Evolutionary conservation across 2,113 vertebrate species (phyloP).

Genomic region (Pterocles orientalis): DNA sequence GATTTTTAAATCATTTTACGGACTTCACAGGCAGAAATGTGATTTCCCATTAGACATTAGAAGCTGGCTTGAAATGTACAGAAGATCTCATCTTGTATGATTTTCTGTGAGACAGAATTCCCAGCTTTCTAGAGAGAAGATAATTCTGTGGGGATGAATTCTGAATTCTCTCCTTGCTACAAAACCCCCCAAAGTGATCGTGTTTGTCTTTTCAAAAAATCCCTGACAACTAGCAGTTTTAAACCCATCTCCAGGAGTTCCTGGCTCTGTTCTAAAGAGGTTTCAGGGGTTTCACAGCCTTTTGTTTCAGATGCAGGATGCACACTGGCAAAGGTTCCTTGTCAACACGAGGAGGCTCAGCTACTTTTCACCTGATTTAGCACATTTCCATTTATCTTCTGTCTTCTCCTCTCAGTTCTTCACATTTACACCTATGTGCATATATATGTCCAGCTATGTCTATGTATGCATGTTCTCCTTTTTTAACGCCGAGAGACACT

Average conservation of each 20-base stretch:
- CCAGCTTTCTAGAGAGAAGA: not conserved
- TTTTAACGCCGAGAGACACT: not conserved
- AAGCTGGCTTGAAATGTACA: not conserved
- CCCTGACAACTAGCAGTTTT: not conserved
- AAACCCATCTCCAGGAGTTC: not conserved
- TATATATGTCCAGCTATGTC: fast-evolving
- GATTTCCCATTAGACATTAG: not conserved
- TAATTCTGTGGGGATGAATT: not conserved
- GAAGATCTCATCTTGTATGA: not conserved
- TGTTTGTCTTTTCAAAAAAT: not conserved
- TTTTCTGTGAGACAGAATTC: not conserved
- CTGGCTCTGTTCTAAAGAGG: not conserved
- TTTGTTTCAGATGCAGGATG: not conserved
- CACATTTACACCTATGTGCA: not conserved
- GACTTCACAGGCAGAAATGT: not conserved
- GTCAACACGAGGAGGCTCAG: not conserved
- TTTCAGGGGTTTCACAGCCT: not conserved
- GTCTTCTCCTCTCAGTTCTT: not conserved
- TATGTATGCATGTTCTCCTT: not conserved
- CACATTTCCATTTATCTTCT: not conserved
- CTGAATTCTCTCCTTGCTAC: not conserved
- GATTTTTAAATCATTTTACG: not conserved
- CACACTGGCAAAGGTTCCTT: not conserved
- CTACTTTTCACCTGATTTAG: not conserved
- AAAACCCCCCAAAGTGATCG: not conserved